These are phyloP conservation scores for Heliconius hortense DNA, from an alignment of 2,888 invertebrate genomes.

Conservation along the genomic window DNA sequence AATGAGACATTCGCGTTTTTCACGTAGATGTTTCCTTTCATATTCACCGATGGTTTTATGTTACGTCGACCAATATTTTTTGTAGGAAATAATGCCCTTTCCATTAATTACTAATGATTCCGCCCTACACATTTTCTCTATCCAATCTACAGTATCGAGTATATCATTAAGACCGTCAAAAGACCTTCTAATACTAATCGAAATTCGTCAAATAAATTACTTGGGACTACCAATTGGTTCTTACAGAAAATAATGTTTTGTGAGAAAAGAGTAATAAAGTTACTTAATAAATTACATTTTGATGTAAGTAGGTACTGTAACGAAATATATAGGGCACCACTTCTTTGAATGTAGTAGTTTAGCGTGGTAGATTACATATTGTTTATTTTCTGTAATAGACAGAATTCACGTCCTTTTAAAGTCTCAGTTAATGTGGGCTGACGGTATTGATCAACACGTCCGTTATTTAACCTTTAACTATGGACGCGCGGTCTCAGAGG, in stretches of 20 bases:
- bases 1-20: slow-evolving; percentile 26
- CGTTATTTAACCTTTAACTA: too few species aligned
- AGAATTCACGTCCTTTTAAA: background rate
- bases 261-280: background rate
- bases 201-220: slow-evolving; percentile 33
- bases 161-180: slow-evolving; percentile 42
- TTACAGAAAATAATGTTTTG: slow-evolving; percentile 15
- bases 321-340: background rate
- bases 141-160: slow-evolving; percentile 39
- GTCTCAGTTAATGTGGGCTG: background rate
- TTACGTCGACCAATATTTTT: slow-evolving; percentile 33
- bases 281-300: slow-evolving; percentile 1
- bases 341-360: background rate
- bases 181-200: slow-evolving; percentile 40
- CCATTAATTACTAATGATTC: slow-evolving; percentile 45
- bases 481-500: too few species aligned
- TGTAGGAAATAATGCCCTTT: slow-evolving; percentile 39
- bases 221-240: slow-evolving; percentile 23
- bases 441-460: background rate
- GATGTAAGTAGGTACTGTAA: background rate
- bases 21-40: slow-evolving; percentile 22
- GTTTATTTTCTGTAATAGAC: background rate
- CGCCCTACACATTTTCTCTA: slow-evolving; percentile 40
- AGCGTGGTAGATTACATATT: background rate
- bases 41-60: slow-evolving; percentile 22